These are phyloP conservation scores for Zosterops lateralis DNA, from an alignment of 2,113 vertebrate genomes.

Conservation along the genomic window DNA sequence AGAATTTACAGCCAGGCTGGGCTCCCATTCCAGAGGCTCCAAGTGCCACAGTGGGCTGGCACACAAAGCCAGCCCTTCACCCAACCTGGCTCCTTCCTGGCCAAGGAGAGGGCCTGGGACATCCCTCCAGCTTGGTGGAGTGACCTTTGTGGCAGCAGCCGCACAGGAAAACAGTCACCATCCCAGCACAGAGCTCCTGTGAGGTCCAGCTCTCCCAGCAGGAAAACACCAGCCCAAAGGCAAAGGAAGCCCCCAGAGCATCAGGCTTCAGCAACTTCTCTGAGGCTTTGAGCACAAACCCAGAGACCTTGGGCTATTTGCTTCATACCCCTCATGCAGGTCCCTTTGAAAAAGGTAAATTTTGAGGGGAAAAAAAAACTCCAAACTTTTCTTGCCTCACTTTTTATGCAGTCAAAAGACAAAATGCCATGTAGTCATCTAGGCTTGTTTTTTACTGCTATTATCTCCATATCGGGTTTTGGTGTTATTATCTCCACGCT, in stretches of 20 bases:
- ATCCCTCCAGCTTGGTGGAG: background rate
- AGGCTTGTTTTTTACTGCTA: background rate
- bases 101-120: background rate
- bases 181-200: accelerated
- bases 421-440: background rate
- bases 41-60: background rate
- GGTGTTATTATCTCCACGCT: background rate
- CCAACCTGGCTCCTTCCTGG: background rate
- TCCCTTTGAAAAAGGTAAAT: background rate
- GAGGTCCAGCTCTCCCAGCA: background rate
- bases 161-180: background rate
- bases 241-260: background rate
- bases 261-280: background rate
- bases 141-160: background rate
- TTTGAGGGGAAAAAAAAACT: background rate
- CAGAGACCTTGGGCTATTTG: background rate
- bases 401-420: background rate
- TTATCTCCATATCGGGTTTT: background rate
- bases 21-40: background rate
- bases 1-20: background rate
- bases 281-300: background rate
- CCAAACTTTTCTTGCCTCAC: background rate
- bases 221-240: background rate
- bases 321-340: background rate
- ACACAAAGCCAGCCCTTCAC: background rate